These are phyloP conservation scores for Tupaia tana DNA, from an alignment of 2,113 vertebrate genomes.

Conservation along the genomic window DNA sequence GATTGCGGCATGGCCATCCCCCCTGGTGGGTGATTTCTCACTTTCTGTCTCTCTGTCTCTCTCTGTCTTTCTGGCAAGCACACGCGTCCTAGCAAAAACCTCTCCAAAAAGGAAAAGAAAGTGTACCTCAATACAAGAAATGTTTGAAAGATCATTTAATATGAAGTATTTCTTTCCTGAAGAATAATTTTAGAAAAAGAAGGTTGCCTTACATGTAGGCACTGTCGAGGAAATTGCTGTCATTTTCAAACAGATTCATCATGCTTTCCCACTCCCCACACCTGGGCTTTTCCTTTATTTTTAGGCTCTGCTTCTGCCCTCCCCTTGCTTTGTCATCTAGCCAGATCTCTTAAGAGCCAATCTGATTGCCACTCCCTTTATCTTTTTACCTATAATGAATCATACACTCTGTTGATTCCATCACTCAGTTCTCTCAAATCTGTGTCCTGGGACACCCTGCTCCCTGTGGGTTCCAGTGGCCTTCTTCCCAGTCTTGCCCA, in stretches of 20 bases:
- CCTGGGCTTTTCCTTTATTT: neutral
- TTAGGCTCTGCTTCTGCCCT: neutral
- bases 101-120: neutral
- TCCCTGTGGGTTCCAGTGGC: neutral
- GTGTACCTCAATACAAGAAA: neutral
- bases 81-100: too few relatives aligned
- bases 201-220: neutral
- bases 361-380: neutral
- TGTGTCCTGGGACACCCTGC: neutral
- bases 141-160: constrained; percentile 7
- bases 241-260: neutral
- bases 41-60: too few relatives aligned
- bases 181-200: neutral
- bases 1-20: too few relatives aligned
- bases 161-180: neutral
- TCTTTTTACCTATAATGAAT: neutral
- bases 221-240: neutral
- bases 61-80: too few relatives aligned
- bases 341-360: neutral
- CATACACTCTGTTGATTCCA: neutral
- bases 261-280: neutral
- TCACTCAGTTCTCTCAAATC: neutral
- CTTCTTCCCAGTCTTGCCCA: neutral
- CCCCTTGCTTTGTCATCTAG: neutral
- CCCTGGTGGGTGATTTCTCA: too few relatives aligned